These are phyloP conservation scores for Furcula furcula DNA, from an alignment of 2,888 invertebrate genomes.

Conservation along the genomic window DNA sequence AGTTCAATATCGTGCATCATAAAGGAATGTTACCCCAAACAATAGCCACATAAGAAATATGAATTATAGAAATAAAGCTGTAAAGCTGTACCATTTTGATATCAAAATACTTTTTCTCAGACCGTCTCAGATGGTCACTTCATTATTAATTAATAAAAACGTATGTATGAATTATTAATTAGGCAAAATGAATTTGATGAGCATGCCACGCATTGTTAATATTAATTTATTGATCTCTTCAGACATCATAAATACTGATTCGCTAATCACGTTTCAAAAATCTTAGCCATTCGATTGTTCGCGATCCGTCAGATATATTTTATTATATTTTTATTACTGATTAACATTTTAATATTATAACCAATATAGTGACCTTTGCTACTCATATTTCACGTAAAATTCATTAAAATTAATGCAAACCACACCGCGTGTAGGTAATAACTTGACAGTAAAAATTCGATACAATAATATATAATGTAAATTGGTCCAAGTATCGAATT, in stretches of 20 bases:
- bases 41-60: slow-evolving; percentile 65
- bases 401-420: slow-evolving; percentile 45
- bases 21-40: slow-evolving; percentile 49
- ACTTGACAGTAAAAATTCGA: slow-evolving; percentile 45
- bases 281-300: slow-evolving; percentile 13
- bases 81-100: slow-evolving; percentile 35
- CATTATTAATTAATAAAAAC: slow-evolving; percentile 72
- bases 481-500: slow-evolving; percentile 47
- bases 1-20: slow-evolving; percentile 44
- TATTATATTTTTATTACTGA: not conserved
- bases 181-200: slow-evolving; percentile 30
- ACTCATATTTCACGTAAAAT: slow-evolving; percentile 19
- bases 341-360: slow-evolving; percentile 13
- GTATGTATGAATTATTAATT: slow-evolving; percentile 69
- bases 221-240: slow-evolving; percentile 58
- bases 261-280: slow-evolving; percentile 10
- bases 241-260: slow-evolving; percentile 46
- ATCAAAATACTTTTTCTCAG: slow-evolving; percentile 38
- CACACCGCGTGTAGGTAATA: slow-evolving; percentile 36
- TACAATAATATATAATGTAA: slow-evolving; percentile 53
- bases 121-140: slow-evolving; percentile 43
- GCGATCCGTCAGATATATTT: slow-evolving; percentile 3
- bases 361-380: slow-evolving; percentile 16
- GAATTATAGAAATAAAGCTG: slow-evolving; percentile 65
- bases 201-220: slow-evolving; percentile 53